Evolutionary conservation across 2,888 invertebrate genomes (phyloP).

Genomic region (Opisthograptis luteolata): DNA sequence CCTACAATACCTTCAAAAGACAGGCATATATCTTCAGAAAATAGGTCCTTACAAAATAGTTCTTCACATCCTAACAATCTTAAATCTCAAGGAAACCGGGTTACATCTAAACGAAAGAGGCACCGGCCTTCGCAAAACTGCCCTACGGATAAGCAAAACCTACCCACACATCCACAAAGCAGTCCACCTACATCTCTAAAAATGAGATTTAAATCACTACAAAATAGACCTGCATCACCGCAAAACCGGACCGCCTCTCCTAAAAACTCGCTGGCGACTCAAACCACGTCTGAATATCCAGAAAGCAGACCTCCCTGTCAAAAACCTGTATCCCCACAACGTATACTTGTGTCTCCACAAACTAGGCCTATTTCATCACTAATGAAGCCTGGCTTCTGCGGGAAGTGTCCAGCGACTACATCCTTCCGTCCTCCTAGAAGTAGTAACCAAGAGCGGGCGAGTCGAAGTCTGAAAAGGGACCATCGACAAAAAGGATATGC

Average conservation of each 20-base stretch:
- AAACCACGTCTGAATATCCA: background rate
- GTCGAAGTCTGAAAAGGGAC: slow-evolving; percentile 2
- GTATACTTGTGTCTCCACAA: background rate
- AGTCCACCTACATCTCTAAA: background rate
- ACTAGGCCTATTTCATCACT: background rate
- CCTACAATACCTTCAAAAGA: background rate
- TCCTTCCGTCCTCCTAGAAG: slow-evolving; percentile 12
- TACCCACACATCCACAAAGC: no score
- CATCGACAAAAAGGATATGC: background rate
- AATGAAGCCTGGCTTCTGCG: slow-evolving; percentile 4
- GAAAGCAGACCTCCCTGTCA: background rate
- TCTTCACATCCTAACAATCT: no score
- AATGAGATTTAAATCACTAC: background rate
- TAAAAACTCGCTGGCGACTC: background rate
- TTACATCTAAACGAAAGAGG: no score
- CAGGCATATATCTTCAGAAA: background rate
- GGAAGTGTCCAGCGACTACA: slow-evolving; percentile 16
- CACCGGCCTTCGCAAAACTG: no score
- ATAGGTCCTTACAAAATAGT: no score
- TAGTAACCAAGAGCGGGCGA: slow-evolving; percentile 3
- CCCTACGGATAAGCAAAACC: no score
- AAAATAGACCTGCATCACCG: background rate
- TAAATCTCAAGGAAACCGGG: no score
- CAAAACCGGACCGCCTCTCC: background rate
- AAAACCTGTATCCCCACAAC: background rate